These are phyloP conservation scores for Pogonomyrmex barbatus DNA, from an alignment of 1,140 invertebrate genomes.

Conservation along the genomic window DNA sequence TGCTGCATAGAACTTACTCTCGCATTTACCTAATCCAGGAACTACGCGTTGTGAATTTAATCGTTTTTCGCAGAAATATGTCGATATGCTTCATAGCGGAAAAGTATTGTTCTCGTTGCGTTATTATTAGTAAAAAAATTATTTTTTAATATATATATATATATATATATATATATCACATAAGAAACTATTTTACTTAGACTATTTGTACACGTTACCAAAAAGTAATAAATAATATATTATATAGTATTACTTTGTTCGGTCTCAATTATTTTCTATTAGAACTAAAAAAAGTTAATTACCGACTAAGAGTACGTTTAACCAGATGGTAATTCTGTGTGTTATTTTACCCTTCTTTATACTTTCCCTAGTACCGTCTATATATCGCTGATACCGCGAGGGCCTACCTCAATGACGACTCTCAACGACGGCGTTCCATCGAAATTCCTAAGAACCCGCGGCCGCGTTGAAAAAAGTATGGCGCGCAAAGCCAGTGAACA, in stretches of 20 bases:
- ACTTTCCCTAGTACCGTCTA: constrained; percentile 59
- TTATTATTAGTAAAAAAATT: background rate
- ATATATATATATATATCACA: background rate
- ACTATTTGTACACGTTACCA: background rate
- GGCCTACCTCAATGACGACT: constrained; percentile 81
- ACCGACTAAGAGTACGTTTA: background rate
- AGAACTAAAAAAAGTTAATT: background rate
- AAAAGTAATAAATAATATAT: constrained; percentile 9
- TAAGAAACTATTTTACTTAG: background rate
- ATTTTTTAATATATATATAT: background rate
- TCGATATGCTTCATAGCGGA: background rate
- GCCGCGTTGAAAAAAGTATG: constrained; percentile 72
- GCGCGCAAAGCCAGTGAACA: constrained; percentile 71
- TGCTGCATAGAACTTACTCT: constrained; percentile 49
- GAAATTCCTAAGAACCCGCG: constrained; percentile 82
- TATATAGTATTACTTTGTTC: background rate
- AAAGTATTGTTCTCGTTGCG: constrained; percentile 19
- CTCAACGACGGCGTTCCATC: constrained; percentile 81
- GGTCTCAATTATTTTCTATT: background rate
- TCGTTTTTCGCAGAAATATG: constrained; percentile 27
- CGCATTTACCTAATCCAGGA: constrained; percentile 56
- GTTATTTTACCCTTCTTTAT: constrained; percentile 52
- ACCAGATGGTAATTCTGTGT: background rate
- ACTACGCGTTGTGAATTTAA: constrained; percentile 25
- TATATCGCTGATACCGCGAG: constrained; percentile 56